phyloP scores from a whole-genome alignment of 64 coral and sea anemone genomes.

The Acropora tenuis region DNA sequence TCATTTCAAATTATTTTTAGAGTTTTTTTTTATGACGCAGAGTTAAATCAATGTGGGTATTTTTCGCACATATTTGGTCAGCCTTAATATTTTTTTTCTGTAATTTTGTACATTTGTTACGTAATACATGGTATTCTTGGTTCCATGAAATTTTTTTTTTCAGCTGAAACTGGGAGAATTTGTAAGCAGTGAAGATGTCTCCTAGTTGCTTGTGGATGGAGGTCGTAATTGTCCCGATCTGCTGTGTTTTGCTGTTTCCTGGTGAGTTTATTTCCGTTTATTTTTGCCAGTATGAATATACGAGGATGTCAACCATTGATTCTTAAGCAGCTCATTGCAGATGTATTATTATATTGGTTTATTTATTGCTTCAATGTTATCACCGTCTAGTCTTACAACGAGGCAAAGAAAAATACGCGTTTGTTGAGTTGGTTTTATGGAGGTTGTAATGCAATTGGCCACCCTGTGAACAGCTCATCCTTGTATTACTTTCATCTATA shows the following conservation, averaged over 20 bases:
- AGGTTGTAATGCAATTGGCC: no score
- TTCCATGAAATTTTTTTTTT: not conserved
- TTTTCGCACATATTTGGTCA: no score
- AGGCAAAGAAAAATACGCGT: no score
- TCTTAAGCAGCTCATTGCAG: not conserved
- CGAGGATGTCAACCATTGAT: not conserved
- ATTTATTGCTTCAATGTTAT: no score
- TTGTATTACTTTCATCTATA: no score
- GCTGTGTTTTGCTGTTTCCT: not conserved
- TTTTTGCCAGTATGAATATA: not conserved
- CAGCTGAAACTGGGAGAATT: not conserved
- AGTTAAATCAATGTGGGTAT: not conserved
- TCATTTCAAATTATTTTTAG: not conserved
- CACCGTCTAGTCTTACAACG: no score
- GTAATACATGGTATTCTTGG: not conserved
- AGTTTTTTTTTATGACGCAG: not conserved
- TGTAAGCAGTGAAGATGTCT: constrained; percentile 22
- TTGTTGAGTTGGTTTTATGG: no score
- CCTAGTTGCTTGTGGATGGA: not conserved
- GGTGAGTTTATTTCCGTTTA: constrained; percentile 12
- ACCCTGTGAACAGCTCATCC: no score
- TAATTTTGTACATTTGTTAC: not conserved
- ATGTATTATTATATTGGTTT: no score
- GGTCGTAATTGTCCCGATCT: not conserved
- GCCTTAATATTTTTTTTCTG: no score